Evolutionary conservation across 2,113 vertebrate genomes (phyloP), one percentile per base, ranked within the genome.

Genomic region (Melanotaenia duboulayi): DNA sequence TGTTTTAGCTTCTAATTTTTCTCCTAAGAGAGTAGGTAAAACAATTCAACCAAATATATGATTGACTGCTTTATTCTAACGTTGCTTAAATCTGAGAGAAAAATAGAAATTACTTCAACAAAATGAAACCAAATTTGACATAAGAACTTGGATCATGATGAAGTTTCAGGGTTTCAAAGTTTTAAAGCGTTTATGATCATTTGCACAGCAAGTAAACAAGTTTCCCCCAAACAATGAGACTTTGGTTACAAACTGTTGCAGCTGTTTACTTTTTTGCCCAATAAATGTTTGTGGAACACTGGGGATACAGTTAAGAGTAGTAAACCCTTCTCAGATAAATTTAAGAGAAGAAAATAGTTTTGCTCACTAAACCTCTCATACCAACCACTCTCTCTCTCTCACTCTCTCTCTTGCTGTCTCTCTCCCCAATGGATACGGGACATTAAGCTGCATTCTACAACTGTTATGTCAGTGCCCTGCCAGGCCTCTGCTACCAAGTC

Each of bases 391-490:
- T 22, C 16, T 35, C 32, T 35, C 32, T 35, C 6, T 28, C 6
- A n/a, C n/a, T n/a, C n/a, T n/a, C n/a, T n/a, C 28, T 28, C 28
- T 28, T 6, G 3, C 28, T 28, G 28, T 2, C 1, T 23, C 52
- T 20, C n/a, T 12, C 16, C 10, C 3, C 54, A 25, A 4, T 11
- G 48, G 74, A 25, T 65, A 66, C 19, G 25, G 56, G 48, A 65
- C 77, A 66, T 85, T 79, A 69, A 65, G 52, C 74, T 58, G 39
- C 50, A 63, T 67, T 83, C 77, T 79, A 58, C 14, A 11, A 72
- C 52, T 12, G 10, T 65, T 64, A 69, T 49, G 67, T 69, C 64
- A 65, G 65, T 1, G 12, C 13, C 48, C 55, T 11, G 35, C 32
- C 48, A 16, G 16, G 25, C 44, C 58, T 32, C 24, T 16, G 0